Percentiles rank a stretch among this genome's conserved stretches.
Evolutionary conservation across 1,140 invertebrate genomes (phyloP).

Genomic region (Ericerus pela): DNA sequence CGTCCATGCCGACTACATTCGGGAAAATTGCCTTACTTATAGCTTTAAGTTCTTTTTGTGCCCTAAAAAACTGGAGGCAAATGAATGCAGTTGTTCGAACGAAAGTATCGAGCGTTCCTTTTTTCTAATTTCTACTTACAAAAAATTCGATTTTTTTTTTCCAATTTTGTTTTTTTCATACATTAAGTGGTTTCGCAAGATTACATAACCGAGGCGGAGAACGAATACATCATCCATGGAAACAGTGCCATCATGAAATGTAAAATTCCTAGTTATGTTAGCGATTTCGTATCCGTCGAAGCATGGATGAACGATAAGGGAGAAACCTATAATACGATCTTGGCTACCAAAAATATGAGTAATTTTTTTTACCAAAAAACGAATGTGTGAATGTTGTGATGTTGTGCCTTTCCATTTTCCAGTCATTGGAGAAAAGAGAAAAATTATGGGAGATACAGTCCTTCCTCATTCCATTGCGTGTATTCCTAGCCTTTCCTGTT

Average conservation of each 20-base stretch:
- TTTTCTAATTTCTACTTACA: too few relatives aligned
- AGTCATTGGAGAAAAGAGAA: too few relatives aligned
- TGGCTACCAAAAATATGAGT: too few relatives aligned
- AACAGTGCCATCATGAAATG: constrained; percentile 76
- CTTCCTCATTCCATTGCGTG: too few relatives aligned
- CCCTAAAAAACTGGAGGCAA: too few relatives aligned
- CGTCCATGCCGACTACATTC: too few relatives aligned
- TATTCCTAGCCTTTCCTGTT: too few relatives aligned
- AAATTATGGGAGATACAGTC: too few relatives aligned
- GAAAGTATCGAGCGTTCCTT: too few relatives aligned
- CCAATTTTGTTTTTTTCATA: constrained; percentile 23
- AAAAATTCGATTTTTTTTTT: neutral
- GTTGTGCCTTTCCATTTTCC: neutral
- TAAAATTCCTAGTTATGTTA: constrained; percentile 71
- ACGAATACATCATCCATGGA: constrained; percentile 70
- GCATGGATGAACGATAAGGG: constrained; percentile 49
- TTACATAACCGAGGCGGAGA: constrained; percentile 66
- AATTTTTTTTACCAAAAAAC: neutral
- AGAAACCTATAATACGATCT: neutral
- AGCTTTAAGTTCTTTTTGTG: too few relatives aligned
- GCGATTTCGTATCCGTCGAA: constrained; percentile 67
- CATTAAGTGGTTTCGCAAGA: constrained; percentile 64
- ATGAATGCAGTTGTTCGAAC: too few relatives aligned
- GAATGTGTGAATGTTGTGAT: neutral
- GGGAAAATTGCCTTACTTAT: too few relatives aligned